Evolutionary conservation across 2,113 vertebrate genomes (phyloP), one percentile per base, ranked within the genome.

Genomic region (Noctilio leporinus): DNA sequence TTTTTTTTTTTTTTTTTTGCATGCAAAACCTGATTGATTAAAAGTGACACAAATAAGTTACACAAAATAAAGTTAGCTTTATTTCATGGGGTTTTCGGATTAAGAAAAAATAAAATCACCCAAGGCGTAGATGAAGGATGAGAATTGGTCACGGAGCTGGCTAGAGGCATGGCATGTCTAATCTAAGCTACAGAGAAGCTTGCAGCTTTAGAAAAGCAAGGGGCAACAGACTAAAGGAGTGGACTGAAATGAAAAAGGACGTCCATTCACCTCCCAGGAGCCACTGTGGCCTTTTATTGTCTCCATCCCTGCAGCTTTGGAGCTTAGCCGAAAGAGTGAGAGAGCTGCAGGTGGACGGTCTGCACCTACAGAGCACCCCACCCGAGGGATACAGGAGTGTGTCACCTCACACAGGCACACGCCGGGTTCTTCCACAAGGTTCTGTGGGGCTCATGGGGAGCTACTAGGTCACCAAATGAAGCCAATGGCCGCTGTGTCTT

Each of bases 11-110:
- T 15, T 19, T 51, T 95, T 85, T 97, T 94, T 86, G 3, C 0
- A 77, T 88, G 43, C 70, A 77, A 7, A 0, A 0, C 15, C 24
- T 73, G 1, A 40, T 28, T 93, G 51, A 96, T 97, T 97, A 98
- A 97, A 98, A 95, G 78, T 97, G 91, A 80, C 38, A 88, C 78
- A 96, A 94, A 51, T 83, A 89, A 92, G 33, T 83, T 84, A 64
- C 9, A 64, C 8, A 38, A 75, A 89, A 91, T 57, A 47, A 82
- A 89, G 15, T 24, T 49, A 4, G 10, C 15, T 33, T 57, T 51
- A 83, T 83, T 96, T 77, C 59, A 65, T 22, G 4, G 43, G 5
- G 11, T 59, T 86, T 89, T 38, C 14, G n/a, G 62, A 12, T 92
- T 47, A 78, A 45, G 51, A 14, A 78, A 91, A 57, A 87, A 47